Conservation (phyloP, 1,140 invertebrate genomes). For the Bombus impatiens region DNA sequence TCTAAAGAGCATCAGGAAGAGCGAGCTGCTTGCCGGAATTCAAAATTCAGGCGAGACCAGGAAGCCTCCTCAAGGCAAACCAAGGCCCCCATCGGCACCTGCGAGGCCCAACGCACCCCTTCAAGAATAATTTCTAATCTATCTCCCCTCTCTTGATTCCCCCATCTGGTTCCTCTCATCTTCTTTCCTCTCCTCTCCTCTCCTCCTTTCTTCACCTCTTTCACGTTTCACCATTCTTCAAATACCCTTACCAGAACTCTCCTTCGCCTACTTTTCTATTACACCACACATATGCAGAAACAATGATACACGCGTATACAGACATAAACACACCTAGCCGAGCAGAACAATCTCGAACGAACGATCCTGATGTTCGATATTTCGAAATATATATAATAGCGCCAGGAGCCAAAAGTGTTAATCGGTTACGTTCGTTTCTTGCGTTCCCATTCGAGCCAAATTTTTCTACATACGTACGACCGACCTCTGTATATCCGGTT, state of each 20-base stretch:
- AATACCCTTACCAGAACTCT: background rate
- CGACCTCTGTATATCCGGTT: no score
- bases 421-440: no score
- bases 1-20: constrained; percentile 96
- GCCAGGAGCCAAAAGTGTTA: constrained; percentile 5
- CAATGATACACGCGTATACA: background rate
- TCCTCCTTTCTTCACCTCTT: background rate
- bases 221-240: background rate
- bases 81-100: constrained; percentile 82
- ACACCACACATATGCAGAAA: background rate
- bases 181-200: constrained; percentile 16
- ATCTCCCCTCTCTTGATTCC: constrained; percentile 17
- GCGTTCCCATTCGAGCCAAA: background rate
- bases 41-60: constrained; percentile 84
- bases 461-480: background rate
- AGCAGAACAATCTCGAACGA: constrained; percentile 7
- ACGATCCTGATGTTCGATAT: constrained; percentile 29
- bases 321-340: background rate
- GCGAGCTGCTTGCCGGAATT: constrained; percentile 91
- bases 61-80: constrained; percentile 79
- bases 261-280: background rate
- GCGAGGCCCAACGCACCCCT: constrained; percentile 71
- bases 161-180: background rate
- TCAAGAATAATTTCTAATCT: constrained; percentile 69
- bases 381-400: constrained; percentile 27